Base-by-base conservation (phyloP, 1,140 invertebrate species). In the Drosophila obscura region DNA sequence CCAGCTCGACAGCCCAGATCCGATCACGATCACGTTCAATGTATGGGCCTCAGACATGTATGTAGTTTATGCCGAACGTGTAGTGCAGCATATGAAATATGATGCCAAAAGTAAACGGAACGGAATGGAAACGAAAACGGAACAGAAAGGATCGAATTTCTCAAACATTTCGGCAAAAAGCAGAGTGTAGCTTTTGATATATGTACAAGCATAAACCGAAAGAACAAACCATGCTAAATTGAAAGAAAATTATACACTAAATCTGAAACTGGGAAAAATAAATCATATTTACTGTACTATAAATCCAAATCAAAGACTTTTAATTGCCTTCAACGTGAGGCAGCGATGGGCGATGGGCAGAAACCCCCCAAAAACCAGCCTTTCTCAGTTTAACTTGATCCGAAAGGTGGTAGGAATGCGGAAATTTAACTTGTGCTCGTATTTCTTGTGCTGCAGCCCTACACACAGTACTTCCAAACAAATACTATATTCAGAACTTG, bases 171-270 rank as follows among this genome's bases (percentile, higher is more conserved):
- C 24, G 52, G 31, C 74, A 43, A 13, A 43, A 48, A 19, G 59
- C 61, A 72, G 62, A 55, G 73, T 73, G 81, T 84, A 85, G 81
- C 81, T 87, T 81, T 87, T 85, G 66, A 81, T 77, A 82, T 56
- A 51, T 53, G 22, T 4, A 35, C 45, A 72, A 44, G 19, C 15
- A 62, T 13, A 35, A 35, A 26, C 9, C 11, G 35, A 39, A 39
- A 5, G 8, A 39, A 45, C 52, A 43, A 67, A 53, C 39, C 28
- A 60, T 75, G 75, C 41, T 13, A 78, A 74, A 53, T 45, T 52
- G 44, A 80, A 51, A 24, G n/a, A 51, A 55, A 75, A 65, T 74
- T 75, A 66, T 63, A 74, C 55, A 63, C 51, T 65, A 69, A 73
- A 77, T 58, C 45, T 64, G 55, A 80, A 71, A 66, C 48, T 73